phyloP scores from a whole-genome alignment of 2,113 vertebrate species.

The Tetraodon nigroviridis region DNA sequence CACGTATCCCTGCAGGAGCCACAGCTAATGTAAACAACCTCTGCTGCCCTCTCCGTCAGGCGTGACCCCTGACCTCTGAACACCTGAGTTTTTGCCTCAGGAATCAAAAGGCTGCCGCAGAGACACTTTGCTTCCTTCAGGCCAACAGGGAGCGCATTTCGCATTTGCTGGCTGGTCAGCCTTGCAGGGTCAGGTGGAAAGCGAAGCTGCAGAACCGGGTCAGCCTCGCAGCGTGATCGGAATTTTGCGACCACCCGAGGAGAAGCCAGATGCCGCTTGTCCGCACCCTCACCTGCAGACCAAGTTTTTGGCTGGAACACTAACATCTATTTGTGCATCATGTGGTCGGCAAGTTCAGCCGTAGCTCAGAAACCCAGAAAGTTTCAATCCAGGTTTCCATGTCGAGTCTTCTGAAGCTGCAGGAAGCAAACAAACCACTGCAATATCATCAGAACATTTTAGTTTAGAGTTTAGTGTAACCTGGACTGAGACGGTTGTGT shows the following conservation, averaged over 20 bases:
- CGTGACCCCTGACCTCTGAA: slow-evolving; percentile 5
- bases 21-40: slow-evolving; percentile 6
- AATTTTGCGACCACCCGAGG: slow-evolving; percentile 17
- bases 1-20: neutral
- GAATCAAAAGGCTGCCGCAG: slow-evolving; percentile 23
- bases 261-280: neutral
- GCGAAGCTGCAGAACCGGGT: slow-evolving; percentile 16
- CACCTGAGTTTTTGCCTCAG: slow-evolving; percentile 9
- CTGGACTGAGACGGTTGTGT: too few species aligned
- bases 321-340: too few species aligned
- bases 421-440: slow-evolving; percentile 3
- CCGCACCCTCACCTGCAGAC: too few species aligned
- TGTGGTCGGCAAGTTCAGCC: too few species aligned
- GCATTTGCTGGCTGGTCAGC: too few species aligned
- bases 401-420: neutral
- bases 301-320: too few species aligned
- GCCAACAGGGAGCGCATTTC: slow-evolving; percentile 14
- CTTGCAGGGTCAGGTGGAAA: neutral
- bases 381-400: neutral
- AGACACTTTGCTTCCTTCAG: slow-evolving; percentile 27
- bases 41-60: neutral
- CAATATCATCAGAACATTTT: too few species aligned
- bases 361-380: too few species aligned
- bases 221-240: slow-evolving; percentile 29
- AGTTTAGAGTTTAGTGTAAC: too few species aligned